These are phyloP conservation scores for Mizuhopecten yessoensis DNA, from an alignment of 1,140 invertebrate genomes.

Conservation along the genomic window DNA sequence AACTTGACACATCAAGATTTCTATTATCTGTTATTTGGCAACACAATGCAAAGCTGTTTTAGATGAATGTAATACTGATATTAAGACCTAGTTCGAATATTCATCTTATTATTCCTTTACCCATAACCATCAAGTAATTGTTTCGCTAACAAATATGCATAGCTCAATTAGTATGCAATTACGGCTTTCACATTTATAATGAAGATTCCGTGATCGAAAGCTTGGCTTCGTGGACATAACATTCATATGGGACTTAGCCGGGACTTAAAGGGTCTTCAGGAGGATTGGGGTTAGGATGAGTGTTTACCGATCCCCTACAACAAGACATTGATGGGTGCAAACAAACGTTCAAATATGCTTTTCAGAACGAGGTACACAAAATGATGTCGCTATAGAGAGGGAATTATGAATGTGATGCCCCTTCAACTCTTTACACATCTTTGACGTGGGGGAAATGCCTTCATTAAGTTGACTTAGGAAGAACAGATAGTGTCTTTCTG, in stretches of 20 bases:
- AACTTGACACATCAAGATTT: too few species aligned
- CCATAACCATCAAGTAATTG: neutral
- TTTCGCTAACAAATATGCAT: conserved; percentile 3
- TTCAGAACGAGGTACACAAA: neutral
- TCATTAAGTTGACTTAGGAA: too few species aligned
- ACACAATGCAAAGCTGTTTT: too few species aligned
- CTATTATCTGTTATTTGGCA: too few species aligned
- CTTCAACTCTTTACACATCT: too few species aligned
- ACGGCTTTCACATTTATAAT: neutral
- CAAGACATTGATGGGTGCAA: neutral
- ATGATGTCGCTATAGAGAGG: neutral
- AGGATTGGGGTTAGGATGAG: neutral
- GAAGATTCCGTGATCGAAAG: neutral
- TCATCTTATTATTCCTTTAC: neutral
- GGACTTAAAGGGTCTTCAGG: neutral
- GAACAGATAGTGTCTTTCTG: too few species aligned
- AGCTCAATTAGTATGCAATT: neutral
- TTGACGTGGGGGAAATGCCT: too few species aligned
- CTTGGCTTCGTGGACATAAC: neutral
- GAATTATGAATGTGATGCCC: too few species aligned
- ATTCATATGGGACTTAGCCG: neutral
- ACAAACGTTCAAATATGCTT: neutral
- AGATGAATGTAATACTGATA: too few species aligned
- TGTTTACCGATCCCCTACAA: neutral
- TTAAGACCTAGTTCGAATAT: too few species aligned